These are phyloP conservation scores for Thunnus thynnus DNA, from an alignment of 2,113 vertebrate genomes.

Conservation along the genomic window DNA sequence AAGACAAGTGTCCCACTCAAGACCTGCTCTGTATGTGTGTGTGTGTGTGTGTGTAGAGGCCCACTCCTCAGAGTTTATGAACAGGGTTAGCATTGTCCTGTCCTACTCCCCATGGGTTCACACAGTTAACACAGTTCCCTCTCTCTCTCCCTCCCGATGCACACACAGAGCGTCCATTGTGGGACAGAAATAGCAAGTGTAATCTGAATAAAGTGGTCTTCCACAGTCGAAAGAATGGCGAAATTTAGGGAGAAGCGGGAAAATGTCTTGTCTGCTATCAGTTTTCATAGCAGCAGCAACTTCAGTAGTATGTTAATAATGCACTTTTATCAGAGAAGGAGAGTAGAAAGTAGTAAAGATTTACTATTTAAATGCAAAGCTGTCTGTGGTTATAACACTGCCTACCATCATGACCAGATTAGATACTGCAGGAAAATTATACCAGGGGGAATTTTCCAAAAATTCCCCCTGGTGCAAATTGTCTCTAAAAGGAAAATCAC, in stretches of 20 bases:
- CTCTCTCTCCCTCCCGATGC: constrained; percentile 35
- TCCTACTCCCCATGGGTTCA: constrained; percentile 65
- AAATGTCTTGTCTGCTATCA: constrained; percentile 6
- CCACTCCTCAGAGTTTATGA: constrained; percentile 66
- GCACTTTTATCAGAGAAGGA: not conserved
- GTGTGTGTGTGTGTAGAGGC: constrained; percentile 42
- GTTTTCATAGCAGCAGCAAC: not conserved
- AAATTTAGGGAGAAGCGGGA: constrained; percentile 29
- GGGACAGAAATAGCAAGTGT: constrained; percentile 66
- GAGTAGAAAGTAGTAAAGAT: not conserved
- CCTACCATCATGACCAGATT: not conserved
- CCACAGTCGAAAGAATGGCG: constrained; percentile 27
- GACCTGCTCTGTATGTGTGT: constrained; percentile 34
- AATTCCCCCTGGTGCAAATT: not conserved
- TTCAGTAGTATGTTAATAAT: not conserved
- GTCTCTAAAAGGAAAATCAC: not conserved
- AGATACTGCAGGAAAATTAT: too few species aligned
- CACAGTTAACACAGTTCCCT: constrained; percentile 71
- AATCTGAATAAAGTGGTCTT: constrained; percentile 64
- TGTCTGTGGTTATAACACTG: not conserved
- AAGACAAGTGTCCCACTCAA: constrained; percentile 64
- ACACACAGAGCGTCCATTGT: constrained; percentile 77
- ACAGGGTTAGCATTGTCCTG: constrained; percentile 82
- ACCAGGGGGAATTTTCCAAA: too few species aligned
- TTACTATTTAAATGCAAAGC: constrained; percentile 1